These are phyloP conservation scores for Apantesis nais DNA, from an alignment of 2,888 invertebrate genomes.

Conservation along the genomic window DNA sequence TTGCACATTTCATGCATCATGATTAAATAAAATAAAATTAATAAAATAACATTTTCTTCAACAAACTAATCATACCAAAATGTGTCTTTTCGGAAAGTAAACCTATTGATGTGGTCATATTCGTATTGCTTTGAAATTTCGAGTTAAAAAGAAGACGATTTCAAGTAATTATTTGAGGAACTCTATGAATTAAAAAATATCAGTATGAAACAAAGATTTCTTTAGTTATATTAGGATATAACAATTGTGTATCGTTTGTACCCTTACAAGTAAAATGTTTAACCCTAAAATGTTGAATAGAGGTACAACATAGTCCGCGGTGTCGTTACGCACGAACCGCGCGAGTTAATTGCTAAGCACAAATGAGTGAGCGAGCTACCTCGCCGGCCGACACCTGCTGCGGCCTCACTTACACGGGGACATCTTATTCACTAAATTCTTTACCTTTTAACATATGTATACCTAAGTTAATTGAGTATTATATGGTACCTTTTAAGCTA, in stretches of 20 bases:
- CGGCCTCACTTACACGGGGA: slow-evolving; percentile 45
- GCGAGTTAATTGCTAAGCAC: slow-evolving; percentile 79
- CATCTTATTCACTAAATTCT: background rate
- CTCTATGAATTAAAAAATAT: background rate
- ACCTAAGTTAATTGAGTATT: background rate
- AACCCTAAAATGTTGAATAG: slow-evolving; percentile 13
- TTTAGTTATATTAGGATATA: background rate
- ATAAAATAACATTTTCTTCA: too few relatives aligned
- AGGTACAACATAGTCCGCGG: slow-evolving; percentile 43
- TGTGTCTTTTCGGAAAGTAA: too few relatives aligned
- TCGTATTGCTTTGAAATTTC: too few relatives aligned
- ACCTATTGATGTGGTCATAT: too few relatives aligned
- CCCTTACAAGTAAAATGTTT: slow-evolving; percentile 7
- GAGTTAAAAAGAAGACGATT: too few relatives aligned
- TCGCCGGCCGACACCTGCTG: slow-evolving; percentile 69
- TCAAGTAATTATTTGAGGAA: too few relatives aligned
- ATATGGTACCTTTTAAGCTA: background rate
- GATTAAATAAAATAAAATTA: too few relatives aligned
- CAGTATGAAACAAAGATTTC: background rate
- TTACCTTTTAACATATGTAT: background rate
- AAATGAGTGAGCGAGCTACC: slow-evolving; percentile 72
- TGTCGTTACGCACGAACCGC: slow-evolving; percentile 64
- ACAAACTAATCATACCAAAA: too few relatives aligned
- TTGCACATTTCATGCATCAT: too few relatives aligned
- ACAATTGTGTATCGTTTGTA: background rate